phyloP scores from a whole-genome alignment of 37 sponge, comb jelly and placozoan species.

The Oscarella lobularis region DNA sequence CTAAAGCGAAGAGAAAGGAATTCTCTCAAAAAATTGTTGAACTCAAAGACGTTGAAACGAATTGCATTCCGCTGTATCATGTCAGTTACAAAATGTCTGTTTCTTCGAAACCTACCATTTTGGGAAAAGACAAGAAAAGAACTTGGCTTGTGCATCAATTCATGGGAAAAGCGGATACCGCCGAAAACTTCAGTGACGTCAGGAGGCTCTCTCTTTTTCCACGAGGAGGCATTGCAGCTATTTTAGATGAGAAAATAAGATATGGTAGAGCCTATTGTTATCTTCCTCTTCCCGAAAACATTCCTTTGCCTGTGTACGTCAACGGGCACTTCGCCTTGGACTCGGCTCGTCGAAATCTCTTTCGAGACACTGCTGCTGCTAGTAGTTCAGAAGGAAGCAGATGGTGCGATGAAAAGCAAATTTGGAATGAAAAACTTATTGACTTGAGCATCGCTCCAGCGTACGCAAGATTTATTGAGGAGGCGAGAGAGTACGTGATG shows the following conservation, averaged over 20 bases:
- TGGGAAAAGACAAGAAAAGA: too few relatives aligned
- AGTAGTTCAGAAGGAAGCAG: too few relatives aligned
- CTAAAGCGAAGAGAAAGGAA: not conserved
- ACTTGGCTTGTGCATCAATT: conserved; percentile 40
- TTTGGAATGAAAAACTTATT: not conserved
- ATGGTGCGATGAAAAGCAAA: not conserved
- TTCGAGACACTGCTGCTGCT: not conserved
- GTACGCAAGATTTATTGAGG: not conserved
- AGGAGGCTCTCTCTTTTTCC: not conserved
- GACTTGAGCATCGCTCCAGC: not conserved
- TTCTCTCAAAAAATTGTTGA: not conserved
- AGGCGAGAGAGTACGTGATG: not conserved
- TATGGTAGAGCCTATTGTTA: conserved; percentile 18
- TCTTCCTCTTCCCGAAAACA: conserved; percentile 34
- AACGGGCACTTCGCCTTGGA: conserved; percentile 59
- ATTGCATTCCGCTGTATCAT: too few relatives aligned
- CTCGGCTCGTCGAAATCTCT: conserved; percentile 41
- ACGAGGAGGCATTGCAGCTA: not conserved
- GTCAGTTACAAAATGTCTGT: too few relatives aligned
- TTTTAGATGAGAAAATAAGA: not conserved
- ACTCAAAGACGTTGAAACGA: too few relatives aligned
- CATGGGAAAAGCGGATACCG: conserved; percentile 15
- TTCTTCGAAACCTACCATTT: too few relatives aligned
- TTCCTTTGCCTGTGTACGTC: conserved; percentile 46
- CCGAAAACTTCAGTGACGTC: not conserved